phyloP scores from a whole-genome alignment of 1,140 invertebrate species.

The Apis dorsata region DNA sequence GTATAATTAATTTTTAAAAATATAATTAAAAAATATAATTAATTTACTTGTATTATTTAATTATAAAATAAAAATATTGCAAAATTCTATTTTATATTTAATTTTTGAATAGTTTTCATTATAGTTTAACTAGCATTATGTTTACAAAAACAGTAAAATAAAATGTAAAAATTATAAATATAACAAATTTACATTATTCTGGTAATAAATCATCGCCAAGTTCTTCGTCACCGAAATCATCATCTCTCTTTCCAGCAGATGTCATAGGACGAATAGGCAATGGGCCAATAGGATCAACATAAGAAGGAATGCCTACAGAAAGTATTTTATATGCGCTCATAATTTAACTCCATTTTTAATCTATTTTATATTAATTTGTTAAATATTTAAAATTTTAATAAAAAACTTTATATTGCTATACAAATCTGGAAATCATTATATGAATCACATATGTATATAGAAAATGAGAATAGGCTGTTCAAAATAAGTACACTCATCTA shows the following conservation, averaged over 20 bases:
- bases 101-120: neutral
- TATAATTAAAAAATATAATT: neutral
- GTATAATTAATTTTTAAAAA: neutral
- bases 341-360: neutral
- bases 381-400: neutral
- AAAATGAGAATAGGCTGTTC: slow-evolving; percentile 64
- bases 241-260: slow-evolving; percentile 84
- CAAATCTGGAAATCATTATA: neutral
- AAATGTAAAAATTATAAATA: slow-evolving; percentile 1
- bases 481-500: slow-evolving; percentile 69
- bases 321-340: slow-evolving; percentile 55
- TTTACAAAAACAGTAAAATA: neutral
- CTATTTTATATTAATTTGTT: neutral
- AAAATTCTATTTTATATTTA: neutral
- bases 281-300: slow-evolving; percentile 89
- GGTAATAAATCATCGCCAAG: slow-evolving; percentile 91
- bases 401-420: neutral
- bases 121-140: neutral
- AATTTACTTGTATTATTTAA: neutral
- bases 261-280: slow-evolving; percentile 88
- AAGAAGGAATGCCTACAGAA: slow-evolving; percentile 83
- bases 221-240: slow-evolving; percentile 91
- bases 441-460: slow-evolving; percentile 5
- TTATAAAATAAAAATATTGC: slow-evolving; percentile 9
- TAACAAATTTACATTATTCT: slow-evolving; percentile 79